Evolutionary conservation across 2,113 vertebrate genomes (phyloP), one percentile per base, ranked within the genome.

Genomic region (Tetrax tetrax): DNA sequence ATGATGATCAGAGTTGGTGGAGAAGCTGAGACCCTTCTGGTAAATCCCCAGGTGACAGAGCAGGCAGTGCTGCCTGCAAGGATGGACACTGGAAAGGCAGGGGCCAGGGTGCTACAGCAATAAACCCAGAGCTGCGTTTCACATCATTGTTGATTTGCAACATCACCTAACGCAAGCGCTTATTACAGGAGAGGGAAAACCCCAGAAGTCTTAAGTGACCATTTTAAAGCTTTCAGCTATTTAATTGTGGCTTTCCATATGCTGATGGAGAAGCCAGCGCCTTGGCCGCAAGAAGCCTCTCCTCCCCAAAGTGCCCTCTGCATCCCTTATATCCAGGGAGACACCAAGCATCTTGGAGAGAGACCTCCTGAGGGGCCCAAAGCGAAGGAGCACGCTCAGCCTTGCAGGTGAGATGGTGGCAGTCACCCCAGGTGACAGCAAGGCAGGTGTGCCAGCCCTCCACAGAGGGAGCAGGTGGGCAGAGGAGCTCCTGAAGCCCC

Each of bases 151-250:
- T 1, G 3, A 60, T 59, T 65, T 66, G 63, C 78, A 93, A 72
- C 43, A 45, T 3, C 41, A 84, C 56, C 65, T 83, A 68, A 83
- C 74, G 50, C 27, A 47, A 3, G 1, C 3, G 3, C 22, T 43
- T 43, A 87, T 80, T 85, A 60, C 57, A 78, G 53, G 24, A 92
- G 56, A 81, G n/a, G 65, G 61, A 81, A 85, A 90, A 83, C 14
- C 90, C 83, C 90, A 85, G 65, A 94, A 89, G 24, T 48, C 18
- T 16, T 84, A 70, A 82, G 61, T 85, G 83, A 84, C 61, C 84
- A 51, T 75, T 97, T 95, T 71, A 89, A 78, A 90, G 80, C 80
- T 93, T 82, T 95, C 16, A 77, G 61, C 91, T 89, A 81, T 95
- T 95, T 94, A 96, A 95, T 35, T 95, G 91, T 87, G 92, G 82